Base-by-base conservation (phyloP, 2,113 vertebrate species). In the Scytalopus superciliaris region DNA sequence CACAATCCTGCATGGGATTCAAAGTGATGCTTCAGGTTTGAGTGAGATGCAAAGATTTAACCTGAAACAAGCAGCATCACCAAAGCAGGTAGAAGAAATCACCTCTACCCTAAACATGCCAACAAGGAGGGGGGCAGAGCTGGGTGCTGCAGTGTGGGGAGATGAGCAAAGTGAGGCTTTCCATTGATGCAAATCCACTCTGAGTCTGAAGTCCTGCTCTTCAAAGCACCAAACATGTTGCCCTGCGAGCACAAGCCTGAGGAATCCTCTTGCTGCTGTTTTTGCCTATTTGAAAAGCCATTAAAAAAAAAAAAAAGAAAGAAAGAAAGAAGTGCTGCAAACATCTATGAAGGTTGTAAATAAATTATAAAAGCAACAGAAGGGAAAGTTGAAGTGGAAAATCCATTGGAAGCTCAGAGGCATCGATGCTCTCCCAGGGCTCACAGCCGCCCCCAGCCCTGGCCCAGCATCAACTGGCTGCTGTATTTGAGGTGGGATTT, bases 401-500 rank as follows among this genome's bases (percentile, higher is more conserved):
- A 89, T 47, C 45, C 57, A 33, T 35, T 2, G 2, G 28, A 14
- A 39, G 33, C 24, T 55, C 35, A 30, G 47, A 68, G 56, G 62
- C 3, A 4, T 49, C 0, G 5, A 64, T 21, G 42, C 19, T 57
- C 37, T 52, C 68, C 17, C 0, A 0, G 37, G 62, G 30, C 55
- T 89, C 4, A 0, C 47, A 56, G 63, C 37, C 2, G 0, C 33
- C 19, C 33, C 37, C 2, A 0, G 50, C 3, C 0, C 70, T 35
- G 40, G 24, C 57, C 57, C 14, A 3, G 62, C 39, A n/a, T 59
- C 42, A 50, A 21, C 21, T 0, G 9, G 23, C 33, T 53, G 35
- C 3, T 27, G 8, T 31, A 4, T 68, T 56, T 45, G 60, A 35
- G 67, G 22, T 11, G 21, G 42, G 37, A 49, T 37, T 62, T 7